Conservation (phyloP, 2,113 vertebrate species). For the Typhlomys cinereus region DNA sequence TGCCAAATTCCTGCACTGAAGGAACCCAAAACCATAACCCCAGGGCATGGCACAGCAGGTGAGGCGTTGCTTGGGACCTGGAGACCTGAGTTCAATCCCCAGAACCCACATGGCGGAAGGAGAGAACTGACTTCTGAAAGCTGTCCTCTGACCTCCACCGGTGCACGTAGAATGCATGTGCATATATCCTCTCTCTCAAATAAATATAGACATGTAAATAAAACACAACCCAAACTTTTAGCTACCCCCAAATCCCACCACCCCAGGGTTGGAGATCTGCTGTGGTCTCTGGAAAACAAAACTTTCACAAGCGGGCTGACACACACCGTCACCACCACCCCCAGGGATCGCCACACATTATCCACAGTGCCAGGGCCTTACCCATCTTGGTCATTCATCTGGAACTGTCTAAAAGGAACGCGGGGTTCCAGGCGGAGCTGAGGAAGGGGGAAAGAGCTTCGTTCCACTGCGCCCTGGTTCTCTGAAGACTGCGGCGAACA, state of each 20-base stretch:
- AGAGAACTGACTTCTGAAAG: too few species aligned
- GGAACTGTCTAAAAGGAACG: constrained; percentile 91
- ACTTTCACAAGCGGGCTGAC: rapidly evolving
- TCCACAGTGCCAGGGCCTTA: constrained; percentile 80
- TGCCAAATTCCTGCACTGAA: background rate
- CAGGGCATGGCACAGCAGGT: too few species aligned
- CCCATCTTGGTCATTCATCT: constrained; percentile 94
- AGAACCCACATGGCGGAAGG: too few species aligned
- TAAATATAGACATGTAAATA: too few species aligned
- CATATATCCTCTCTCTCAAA: too few species aligned
- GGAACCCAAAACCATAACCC: rapidly evolving
- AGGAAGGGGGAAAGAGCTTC: constrained; percentile 87
- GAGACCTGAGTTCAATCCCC: too few species aligned
- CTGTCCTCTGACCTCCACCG: too few species aligned
- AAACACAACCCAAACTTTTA: rapidly evolving
- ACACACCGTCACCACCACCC: background rate
- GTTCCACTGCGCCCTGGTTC: constrained; percentile 85
- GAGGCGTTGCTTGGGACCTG: too few species aligned
- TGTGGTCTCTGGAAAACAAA: background rate
- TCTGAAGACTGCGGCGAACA: constrained; percentile 94
- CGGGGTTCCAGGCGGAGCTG: constrained; percentile 94
- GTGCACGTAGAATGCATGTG: too few species aligned
- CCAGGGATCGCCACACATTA: background rate
- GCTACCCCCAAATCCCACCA: background rate
- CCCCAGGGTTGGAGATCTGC: background rate